Conservation (phyloP, 1,140 invertebrate species). For the Trachymyrmex septentrionalis region DNA sequence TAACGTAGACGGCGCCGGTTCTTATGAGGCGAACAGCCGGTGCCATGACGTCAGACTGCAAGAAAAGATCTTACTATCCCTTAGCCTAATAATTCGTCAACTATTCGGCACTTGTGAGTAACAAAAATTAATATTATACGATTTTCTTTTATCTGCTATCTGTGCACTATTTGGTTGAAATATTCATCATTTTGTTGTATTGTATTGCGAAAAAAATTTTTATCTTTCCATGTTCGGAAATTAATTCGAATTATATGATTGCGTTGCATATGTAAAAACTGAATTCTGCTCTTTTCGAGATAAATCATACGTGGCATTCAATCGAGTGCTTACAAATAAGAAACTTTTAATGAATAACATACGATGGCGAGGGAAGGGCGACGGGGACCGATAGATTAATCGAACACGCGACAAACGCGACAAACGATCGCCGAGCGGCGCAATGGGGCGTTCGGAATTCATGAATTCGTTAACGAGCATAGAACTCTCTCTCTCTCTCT, state of each 20-base stretch:
- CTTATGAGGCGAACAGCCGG: conserved; percentile 35
- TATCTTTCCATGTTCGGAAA: background rate
- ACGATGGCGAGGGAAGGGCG: background rate
- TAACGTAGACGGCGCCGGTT: background rate
- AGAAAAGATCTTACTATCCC: background rate
- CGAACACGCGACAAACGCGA: conserved; percentile 56
- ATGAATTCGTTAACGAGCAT: conserved; percentile 64
- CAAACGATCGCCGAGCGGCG: conserved; percentile 46
- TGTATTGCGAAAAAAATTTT: background rate
- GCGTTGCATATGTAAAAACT: background rate
- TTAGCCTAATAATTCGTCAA: background rate
- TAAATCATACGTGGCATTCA: conserved; percentile 13
- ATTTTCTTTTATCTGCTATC: background rate
- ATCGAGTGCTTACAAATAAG: conserved; percentile 52
- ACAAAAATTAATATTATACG: background rate
- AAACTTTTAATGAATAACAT: conserved; percentile 63
- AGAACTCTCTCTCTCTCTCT: conserved; percentile 35
- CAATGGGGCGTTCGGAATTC: conserved; percentile 50
- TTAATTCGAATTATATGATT: conserved; percentile 36
- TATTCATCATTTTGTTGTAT: background rate
- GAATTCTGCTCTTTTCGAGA: background rate
- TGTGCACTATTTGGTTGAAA: background rate
- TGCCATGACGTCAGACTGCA: background rate
- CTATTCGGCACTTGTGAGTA: background rate
- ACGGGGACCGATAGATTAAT: conserved; percentile 41